Evolutionary conservation across 1,140 invertebrate genomes (phyloP).

Genomic region (Magallana angulata): DNA sequence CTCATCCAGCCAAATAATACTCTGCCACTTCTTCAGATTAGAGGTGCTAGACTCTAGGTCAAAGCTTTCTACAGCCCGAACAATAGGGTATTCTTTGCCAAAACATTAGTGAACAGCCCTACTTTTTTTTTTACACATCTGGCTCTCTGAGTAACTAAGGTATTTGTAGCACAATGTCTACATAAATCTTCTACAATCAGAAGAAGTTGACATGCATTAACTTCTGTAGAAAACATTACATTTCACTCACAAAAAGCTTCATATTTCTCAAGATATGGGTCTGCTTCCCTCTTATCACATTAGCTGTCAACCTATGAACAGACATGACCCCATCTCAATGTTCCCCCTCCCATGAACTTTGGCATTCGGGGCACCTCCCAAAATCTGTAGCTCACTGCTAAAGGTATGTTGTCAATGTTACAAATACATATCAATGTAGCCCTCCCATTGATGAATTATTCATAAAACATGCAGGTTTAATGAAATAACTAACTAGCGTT

Average conservation of each 20-base stretch:
- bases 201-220: slow-evolving; percentile 2
- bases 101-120: no score
- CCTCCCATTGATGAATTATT: no score
- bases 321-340: background rate
- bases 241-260: background rate
- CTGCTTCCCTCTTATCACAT: background rate
- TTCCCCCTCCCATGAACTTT: background rate
- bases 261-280: background rate
- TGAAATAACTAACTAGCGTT: background rate
- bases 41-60: no score
- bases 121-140: no score
- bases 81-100: no score
- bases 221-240: background rate
- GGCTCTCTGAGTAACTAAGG: background rate
- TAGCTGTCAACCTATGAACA: background rate
- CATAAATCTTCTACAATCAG: background rate
- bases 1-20: no score
- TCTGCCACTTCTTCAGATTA: no score
- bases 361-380: background rate
- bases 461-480: no score
- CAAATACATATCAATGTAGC: background rate
- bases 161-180: background rate
- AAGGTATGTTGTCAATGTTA: background rate
- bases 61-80: no score
- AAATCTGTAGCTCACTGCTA: background rate